Base-by-base conservation (phyloP, 35 echinoderm and acorn worm species). In the Anneissia japonica region DNA sequence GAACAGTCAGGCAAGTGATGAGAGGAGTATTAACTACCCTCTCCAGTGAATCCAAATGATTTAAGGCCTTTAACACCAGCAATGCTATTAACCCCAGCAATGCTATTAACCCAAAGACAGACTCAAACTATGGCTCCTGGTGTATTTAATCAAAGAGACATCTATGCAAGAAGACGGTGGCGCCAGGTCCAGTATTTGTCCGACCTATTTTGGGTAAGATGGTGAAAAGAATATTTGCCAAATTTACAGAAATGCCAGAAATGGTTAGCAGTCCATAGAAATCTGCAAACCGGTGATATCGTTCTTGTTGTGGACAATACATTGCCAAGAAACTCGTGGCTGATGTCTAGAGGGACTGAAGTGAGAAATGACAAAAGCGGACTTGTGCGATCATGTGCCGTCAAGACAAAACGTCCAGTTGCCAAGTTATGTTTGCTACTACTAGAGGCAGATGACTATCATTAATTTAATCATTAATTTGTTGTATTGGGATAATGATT, bases 161-260 rank as follows among this genome's bases (percentile, higher is more conserved):
- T 88, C 3, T 95, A 95, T 72, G 32, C 56, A n/a, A 45, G 56
- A 30, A 40, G 82, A 3, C 38, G 87, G 36, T 96, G 90, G 93
- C 19, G 86, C 37, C 93, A 92, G 41, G 85, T 92, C 12, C 93
- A 96, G 46, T 96, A 96, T 74, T 12, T 91, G 21, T 81, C 90
- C 9, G 40, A 85, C 33, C 74, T 95, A 11, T 95, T 91, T 45
- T 95, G 93, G 93, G 56, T 40, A 12, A 55, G 89, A 51, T 95
- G 93, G 93, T 12, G 73, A 14, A 56, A 51, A 43, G 83, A 91
- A 79, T 91, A 91, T 46, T 39, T 94, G 31, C 78, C 84, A 17
- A 37, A 55, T 2, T 72, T 94, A 7, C 92, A 93, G 45, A 23
- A 83, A 46, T 39, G 85, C 0, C 87, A 93, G 26, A 89, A 32